Evolutionary conservation across 2,113 vertebrate genomes (phyloP), one percentile per base, ranked within the genome.

Genomic region (Holacanthus passer): DNA sequence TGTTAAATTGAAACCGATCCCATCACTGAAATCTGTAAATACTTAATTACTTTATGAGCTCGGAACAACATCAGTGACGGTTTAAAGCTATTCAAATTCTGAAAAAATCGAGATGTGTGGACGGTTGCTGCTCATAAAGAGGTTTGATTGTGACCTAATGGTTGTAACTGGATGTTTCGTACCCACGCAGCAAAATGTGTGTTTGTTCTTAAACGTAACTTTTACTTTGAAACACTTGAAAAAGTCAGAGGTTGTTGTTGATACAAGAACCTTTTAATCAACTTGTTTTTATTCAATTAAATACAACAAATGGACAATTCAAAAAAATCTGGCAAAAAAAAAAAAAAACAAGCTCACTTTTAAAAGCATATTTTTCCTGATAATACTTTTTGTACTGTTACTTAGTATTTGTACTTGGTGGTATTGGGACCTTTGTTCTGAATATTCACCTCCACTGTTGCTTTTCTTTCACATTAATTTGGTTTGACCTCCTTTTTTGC

Each of bases 11-110:
- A 72, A 84, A 67, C 69, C 48, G 35, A 58, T 48, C 65, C 20
- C 14, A 43, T 56, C n/a, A 71, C 4, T 9, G n/a, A 22, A 65
- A 70, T 73, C 59, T 58, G 14, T 41, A 65, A 37, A 80, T 77
- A 60, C 75, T 58, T 82, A 62, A 65, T 77, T 63, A 63, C n/a
- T 43, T 72, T 77, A 70, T 83, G 71, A 68, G 39, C 43, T 45
- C 14, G 41, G 19, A 74, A 60, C 55, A 45, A 27, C 64, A 56
- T 60, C 22, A 76, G 19, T 58, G 52, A 52, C 22, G 16, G 31
- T 24, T 56, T 52, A 67, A 59, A 79, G 65, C 37, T 39, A 50
- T 67, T 80, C 70, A 48, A 47, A 66, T 43, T 66, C 41, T 45
- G 52, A 78, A 85, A n/a, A 66, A 32, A 31, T 9, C 27, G 45